Evolutionary conservation across 2,888 invertebrate species (phyloP).

Genomic region (Nomada flava): DNA sequence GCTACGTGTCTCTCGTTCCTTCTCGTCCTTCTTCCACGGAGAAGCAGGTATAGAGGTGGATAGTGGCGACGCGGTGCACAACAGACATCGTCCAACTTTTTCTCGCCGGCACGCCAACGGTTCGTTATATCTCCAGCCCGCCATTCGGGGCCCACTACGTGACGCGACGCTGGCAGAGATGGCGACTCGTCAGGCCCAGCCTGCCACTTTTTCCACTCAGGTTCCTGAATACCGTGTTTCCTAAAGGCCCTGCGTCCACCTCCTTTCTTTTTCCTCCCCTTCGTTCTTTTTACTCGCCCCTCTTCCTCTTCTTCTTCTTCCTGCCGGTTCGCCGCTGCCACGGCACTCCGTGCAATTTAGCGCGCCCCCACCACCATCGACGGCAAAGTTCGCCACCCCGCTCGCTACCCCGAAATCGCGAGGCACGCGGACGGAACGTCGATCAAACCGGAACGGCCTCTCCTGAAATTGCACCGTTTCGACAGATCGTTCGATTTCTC

Average conservation of each 20-base stretch:
- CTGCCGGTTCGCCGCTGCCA: background rate
- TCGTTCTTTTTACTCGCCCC: background rate
- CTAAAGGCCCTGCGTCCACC: conserved; percentile 68
- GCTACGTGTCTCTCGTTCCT: conserved; percentile 27
- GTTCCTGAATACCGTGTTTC: conserved; percentile 74
- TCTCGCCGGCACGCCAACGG: conserved; percentile 78
- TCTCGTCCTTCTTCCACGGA: conserved; percentile 59
- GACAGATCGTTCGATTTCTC: conserved; percentile 53
- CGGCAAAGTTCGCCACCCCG: background rate
- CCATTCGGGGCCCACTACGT: conserved; percentile 72
- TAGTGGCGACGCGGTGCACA: conserved; percentile 72
- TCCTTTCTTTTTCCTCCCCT: background rate
- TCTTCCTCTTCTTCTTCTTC: conserved; percentile 1
- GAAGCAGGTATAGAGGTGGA: conserved; percentile 47
- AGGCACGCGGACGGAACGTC: conserved; percentile 36
- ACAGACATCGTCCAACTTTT: conserved; percentile 81
- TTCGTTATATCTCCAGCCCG: conserved; percentile 74
- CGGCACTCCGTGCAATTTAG: conserved; percentile 18
- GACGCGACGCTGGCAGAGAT: conserved; percentile 74
- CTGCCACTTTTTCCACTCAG: conserved; percentile 78
- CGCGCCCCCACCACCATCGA: conserved; percentile 5
- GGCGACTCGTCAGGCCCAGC: conserved; percentile 71
- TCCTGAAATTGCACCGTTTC: conserved; percentile 59
- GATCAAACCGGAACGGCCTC: conserved; percentile 52
- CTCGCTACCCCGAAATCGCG: conserved; percentile 24